phyloP scores from a whole-genome alignment of 1,140 invertebrate species.

The Venturia canescens region DNA sequence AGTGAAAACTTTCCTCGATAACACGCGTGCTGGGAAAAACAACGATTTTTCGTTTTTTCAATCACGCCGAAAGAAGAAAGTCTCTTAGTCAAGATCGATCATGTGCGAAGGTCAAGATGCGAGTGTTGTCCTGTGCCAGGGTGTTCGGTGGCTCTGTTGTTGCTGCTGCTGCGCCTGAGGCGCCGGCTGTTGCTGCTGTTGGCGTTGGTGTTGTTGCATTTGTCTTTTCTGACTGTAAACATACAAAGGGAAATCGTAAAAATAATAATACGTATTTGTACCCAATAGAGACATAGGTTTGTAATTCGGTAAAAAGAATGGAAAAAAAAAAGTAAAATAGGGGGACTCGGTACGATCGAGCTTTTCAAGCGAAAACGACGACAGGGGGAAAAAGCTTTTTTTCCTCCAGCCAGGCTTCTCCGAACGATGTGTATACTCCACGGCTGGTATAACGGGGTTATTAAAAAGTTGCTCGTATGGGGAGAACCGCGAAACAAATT shows the following conservation, averaged over 20 bases:
- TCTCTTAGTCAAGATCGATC: neutral
- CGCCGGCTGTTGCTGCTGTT: constrained; percentile 48
- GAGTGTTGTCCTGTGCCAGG: constrained; percentile 73
- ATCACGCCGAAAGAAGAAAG: neutral
- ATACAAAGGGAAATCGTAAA: neutral
- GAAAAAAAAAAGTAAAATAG: too few relatives aligned
- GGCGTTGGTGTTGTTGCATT: constrained; percentile 50
- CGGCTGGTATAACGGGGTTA: neutral
- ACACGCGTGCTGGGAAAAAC: neutral
- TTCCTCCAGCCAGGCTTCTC: neutral
- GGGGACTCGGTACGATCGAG: too few relatives aligned
- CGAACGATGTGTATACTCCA: neutral
- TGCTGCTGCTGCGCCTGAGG: constrained; percentile 30
- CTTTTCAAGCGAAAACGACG: neutral
- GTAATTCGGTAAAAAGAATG: too few relatives aligned
- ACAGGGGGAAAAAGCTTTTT: neutral
- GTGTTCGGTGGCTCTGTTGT: constrained; percentile 55
- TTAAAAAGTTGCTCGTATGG: constrained; percentile 15
- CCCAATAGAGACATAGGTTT: neutral
- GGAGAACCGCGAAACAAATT: constrained; percentile 1
- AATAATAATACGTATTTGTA: constrained; percentile 46
- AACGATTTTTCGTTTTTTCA: constrained; percentile 16
- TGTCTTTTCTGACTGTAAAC: constrained; percentile 63
- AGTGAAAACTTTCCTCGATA: too few relatives aligned
- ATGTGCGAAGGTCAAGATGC: constrained; percentile 69